Conservation (phyloP, 2,888 invertebrate genomes). For the Silvanus unidentatus region DNA sequence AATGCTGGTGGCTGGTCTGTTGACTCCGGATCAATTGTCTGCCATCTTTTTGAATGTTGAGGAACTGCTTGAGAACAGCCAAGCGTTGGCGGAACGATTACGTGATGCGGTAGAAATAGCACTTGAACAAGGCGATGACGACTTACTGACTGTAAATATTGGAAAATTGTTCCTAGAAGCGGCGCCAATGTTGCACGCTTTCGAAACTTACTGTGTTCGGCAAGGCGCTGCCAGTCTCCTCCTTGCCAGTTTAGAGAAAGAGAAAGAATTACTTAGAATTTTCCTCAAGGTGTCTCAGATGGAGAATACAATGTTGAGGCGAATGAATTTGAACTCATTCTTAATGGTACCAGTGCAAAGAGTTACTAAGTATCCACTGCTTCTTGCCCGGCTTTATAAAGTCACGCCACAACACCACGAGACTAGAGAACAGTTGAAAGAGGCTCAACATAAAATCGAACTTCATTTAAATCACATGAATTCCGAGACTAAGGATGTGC, state of each 20-base stretch:
- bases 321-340: slow-evolving; percentile 97
- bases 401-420: slow-evolving; percentile 81
- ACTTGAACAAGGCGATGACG: slow-evolving; percentile 73
- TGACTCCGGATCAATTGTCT: slow-evolving; percentile 85
- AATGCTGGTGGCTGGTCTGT: slow-evolving; percentile 84
- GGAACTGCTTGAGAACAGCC: slow-evolving; percentile 80
- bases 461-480: slow-evolving; percentile 91
- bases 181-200: slow-evolving; percentile 87
- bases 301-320: slow-evolving; percentile 86
- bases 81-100: slow-evolving; percentile 77
- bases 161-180: slow-evolving; percentile 88
- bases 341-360: slow-evolving; percentile 96
- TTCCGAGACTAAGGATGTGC: slow-evolving; percentile 85
- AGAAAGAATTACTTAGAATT: slow-evolving; percentile 88
- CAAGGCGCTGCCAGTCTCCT: slow-evolving; percentile 86
- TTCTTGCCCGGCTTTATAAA: slow-evolving; percentile 83
- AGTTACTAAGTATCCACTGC: slow-evolving; percentile 92
- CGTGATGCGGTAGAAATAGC: slow-evolving; percentile 83
- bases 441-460: slow-evolving; percentile 89
- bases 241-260: slow-evolving; percentile 86
- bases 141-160: slow-evolving; percentile 81
- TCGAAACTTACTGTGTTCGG: slow-evolving; percentile 90
- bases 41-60: slow-evolving; percentile 91
- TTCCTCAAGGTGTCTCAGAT: slow-evolving; percentile 94
- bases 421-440: slow-evolving; percentile 74